Conservation (phyloP, 1,140 invertebrate species). For the Drosophila pseudoobscura region DNA sequence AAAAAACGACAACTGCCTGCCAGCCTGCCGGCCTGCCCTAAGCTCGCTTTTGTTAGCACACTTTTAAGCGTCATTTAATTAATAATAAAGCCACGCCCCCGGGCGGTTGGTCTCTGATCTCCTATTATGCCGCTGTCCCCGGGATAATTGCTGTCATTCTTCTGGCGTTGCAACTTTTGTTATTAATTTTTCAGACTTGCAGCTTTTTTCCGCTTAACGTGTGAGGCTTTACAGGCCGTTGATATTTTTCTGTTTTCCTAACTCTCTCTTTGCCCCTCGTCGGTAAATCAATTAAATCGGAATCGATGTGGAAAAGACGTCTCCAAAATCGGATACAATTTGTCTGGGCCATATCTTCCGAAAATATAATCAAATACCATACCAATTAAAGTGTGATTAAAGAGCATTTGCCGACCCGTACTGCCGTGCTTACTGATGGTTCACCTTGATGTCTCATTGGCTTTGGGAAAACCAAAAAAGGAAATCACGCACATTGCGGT, state of each 20-base stretch:
- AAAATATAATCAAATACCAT: too few relatives aligned
- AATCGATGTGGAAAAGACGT: too few relatives aligned
- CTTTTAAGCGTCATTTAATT: slow-evolving; percentile 71
- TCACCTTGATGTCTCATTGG: slow-evolving; percentile 40
- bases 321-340: too few relatives aligned
- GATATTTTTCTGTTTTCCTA: background rate
- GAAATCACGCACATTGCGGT: slow-evolving; percentile 64
- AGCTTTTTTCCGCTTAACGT: background rate
- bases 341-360: too few relatives aligned
- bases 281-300: too few relatives aligned
- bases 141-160: slow-evolving; percentile 10
- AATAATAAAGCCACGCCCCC: slow-evolving; percentile 46
- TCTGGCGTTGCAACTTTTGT: slow-evolving; percentile 32
- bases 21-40: slow-evolving; percentile 19
- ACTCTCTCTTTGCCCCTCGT: too few relatives aligned
- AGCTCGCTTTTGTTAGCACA: slow-evolving; percentile 49
- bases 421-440: background rate
- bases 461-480: slow-evolving; percentile 47
- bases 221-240: slow-evolving; percentile 1
- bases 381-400: too few relatives aligned
- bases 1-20: background rate
- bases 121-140: slow-evolving; percentile 2
- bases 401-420: too few relatives aligned
- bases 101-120: background rate
- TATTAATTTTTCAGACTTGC: slow-evolving; percentile 31